Evolutionary conservation across 2,888 invertebrate genomes (phyloP).

Genomic region (Drosophila nr. fundita): DNA sequence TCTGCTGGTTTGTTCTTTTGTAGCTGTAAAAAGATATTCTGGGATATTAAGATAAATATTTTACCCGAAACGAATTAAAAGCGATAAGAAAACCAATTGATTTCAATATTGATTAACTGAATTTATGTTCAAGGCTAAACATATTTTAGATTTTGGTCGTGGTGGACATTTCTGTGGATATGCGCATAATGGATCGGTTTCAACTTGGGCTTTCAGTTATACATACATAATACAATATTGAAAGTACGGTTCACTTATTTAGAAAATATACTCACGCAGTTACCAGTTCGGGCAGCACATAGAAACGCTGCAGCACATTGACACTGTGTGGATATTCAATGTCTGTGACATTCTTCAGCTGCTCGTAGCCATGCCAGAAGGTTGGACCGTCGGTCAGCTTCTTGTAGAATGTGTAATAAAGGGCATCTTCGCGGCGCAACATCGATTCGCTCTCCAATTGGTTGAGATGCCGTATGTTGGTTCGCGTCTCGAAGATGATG

Average conservation of each 20-base stretch:
- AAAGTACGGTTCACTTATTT: not conserved
- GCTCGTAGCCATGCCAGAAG: constrained; percentile 87
- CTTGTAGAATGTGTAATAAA: constrained; percentile 96
- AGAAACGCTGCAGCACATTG: constrained; percentile 93
- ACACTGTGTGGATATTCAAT: constrained; percentile 93
- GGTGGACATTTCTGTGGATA: not conserved
- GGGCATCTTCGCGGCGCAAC: constrained; percentile 94
- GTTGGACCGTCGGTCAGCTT: constrained; percentile 89
- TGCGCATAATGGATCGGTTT: not conserved
- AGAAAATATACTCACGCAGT: constrained; percentile 77
- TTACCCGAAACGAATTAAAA: not conserved
- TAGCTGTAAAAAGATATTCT: not conserved
- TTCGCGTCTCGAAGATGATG: constrained; percentile 91
- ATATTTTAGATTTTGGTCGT: not conserved
- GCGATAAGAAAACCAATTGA: not conserved
- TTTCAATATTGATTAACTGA: not conserved
- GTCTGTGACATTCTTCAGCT: constrained; percentile 89
- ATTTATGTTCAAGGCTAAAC: not conserved
- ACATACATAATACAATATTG: not conserved
- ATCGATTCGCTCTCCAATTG: constrained; percentile 93
- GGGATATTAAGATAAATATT: not conserved
- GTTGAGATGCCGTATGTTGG: constrained; percentile 93
- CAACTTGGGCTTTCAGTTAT: not conserved
- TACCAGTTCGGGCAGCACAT: constrained; percentile 92
- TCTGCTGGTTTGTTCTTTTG: not conserved